Percentiles rank a stretch among this genome's conserved stretches.
Conservation (phyloP, 2,797 vertebrate genomes). For the Cossypha polioptera region DNA sequence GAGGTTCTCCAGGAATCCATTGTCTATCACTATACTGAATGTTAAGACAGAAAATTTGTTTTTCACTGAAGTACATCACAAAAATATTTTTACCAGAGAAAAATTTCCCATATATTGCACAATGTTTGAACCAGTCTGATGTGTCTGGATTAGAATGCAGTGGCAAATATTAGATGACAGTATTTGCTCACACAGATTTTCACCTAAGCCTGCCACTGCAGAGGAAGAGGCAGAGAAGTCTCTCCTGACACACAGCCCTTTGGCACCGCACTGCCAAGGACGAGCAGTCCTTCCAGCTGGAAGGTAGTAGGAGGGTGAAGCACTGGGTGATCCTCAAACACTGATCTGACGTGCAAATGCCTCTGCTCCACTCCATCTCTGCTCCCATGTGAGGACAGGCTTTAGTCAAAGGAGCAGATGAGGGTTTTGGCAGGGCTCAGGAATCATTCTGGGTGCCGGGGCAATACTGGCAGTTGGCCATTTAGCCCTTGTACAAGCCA, state of each 20-base stretch:
- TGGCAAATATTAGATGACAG: background rate
- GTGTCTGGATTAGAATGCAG: background rate
- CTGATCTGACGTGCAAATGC: accelerated
- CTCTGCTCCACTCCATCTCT: background rate
- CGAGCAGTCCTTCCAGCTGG: background rate
- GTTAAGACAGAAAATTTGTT: slow-evolving; percentile 14
- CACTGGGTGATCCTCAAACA: background rate
- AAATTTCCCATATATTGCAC: background rate
- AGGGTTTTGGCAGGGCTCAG: background rate
- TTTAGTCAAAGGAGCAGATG: background rate
- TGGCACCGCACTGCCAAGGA: background rate
- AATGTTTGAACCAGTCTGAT: background rate
- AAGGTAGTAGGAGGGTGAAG: background rate
- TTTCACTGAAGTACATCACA: background rate
- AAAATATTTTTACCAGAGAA: background rate
- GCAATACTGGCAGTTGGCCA: background rate
- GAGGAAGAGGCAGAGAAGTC: background rate
- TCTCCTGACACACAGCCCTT: accelerated
- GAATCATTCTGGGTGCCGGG: background rate
- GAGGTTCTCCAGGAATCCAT: slow-evolving; percentile 79
- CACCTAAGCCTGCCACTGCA: background rate
- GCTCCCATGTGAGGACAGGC: background rate
- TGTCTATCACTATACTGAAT: slow-evolving; percentile 78
- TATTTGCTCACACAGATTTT: background rate
- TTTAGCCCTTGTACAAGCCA: background rate